These are phyloP conservation scores for Saccostrea glomerata DNA, from an alignment of 1,140 invertebrate species.

Conservation along the genomic window DNA sequence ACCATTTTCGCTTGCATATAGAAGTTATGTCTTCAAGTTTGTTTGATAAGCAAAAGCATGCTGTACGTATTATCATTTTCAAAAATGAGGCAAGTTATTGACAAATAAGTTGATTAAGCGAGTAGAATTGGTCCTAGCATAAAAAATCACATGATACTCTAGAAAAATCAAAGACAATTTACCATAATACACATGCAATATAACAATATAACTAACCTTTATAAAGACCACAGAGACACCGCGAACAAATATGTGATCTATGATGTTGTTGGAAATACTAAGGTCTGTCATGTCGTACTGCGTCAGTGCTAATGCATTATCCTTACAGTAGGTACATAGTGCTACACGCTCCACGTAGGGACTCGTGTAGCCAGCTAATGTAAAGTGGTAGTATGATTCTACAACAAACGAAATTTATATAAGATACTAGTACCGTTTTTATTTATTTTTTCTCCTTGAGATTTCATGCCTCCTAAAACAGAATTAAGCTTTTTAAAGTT, in stretches of 20 bases:
- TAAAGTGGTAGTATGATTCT: slow-evolving; percentile 2
- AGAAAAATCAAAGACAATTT: too few relatives aligned
- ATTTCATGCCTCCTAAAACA: not conserved
- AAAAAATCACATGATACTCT: not conserved
- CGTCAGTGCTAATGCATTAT: not conserved
- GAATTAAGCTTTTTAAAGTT: not conserved
- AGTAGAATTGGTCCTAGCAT: too few relatives aligned
- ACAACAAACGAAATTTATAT: not conserved
- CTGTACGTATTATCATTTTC: too few relatives aligned
- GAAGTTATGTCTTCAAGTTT: too few relatives aligned
- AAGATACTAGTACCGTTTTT: not conserved
- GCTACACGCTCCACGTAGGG: not conserved
- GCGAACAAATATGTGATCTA: not conserved
- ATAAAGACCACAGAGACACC: not conserved
- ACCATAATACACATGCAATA: not conserved
- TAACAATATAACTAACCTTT: not conserved
- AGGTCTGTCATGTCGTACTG: not conserved
- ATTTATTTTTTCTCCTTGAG: too few relatives aligned
- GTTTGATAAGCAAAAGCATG: too few relatives aligned
- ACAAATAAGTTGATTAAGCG: too few relatives aligned
- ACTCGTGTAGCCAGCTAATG: not conserved
- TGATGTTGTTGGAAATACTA: not conserved
- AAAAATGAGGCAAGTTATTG: too few relatives aligned
- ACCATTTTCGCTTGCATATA: too few relatives aligned
- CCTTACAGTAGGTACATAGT: not conserved